phyloP scores from a whole-genome alignment of 2,797 vertebrate genomes.

The Urosaurus nigricauda region DNA sequence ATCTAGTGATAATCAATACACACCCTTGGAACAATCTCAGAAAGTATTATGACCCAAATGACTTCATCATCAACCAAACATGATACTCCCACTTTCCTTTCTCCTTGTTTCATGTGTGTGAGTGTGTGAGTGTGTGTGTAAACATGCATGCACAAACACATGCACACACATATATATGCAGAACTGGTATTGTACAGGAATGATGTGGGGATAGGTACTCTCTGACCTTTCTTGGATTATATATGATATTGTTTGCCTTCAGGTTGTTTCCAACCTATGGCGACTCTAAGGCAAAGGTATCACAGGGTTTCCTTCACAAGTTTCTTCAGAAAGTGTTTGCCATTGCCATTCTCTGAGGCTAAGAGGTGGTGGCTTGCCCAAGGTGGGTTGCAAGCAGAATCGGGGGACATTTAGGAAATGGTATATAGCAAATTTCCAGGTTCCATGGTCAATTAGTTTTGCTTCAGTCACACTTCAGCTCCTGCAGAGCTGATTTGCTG shows the following conservation, averaged over 20 bases:
- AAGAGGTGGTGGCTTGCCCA: no score
- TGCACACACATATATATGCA: background rate
- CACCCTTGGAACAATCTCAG: background rate
- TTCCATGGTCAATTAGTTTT: background rate
- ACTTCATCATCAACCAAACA: background rate
- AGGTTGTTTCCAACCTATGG: no score
- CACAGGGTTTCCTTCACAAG: no score
- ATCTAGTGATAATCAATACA: conserved; percentile 9
- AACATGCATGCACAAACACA: background rate
- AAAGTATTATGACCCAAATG: background rate
- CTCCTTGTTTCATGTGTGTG: background rate
- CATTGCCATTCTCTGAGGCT: no score
- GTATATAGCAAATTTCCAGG: background rate
- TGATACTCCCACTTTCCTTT: background rate
- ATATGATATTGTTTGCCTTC: background rate
- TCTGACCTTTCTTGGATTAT: background rate
- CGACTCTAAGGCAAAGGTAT: no score
- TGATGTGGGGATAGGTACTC: no score
- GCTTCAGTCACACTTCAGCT: no score
- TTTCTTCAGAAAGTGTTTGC: no score
- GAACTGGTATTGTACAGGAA: background rate
- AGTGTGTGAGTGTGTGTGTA: background rate
- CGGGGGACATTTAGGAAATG: background rate
- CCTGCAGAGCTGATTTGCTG: no score
- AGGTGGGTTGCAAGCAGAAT: no score